Evolutionary conservation across 2,888 invertebrate species (phyloP).

Genomic region (Hermodice carunculata): DNA sequence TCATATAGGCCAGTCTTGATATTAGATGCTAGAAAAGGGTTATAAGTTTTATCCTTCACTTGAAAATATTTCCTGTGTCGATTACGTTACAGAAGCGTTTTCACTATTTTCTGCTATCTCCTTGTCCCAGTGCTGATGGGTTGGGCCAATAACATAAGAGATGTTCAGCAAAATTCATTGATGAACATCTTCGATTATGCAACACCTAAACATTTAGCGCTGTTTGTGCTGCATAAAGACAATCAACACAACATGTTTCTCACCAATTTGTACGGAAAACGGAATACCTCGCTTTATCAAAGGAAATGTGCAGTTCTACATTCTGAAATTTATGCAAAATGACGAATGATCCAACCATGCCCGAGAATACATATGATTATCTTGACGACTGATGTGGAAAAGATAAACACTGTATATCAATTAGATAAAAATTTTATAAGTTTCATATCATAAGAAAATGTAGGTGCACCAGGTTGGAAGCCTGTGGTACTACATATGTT

Average conservation of each 20-base stretch:
- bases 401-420: conserved; percentile 3
- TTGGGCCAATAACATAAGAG: conserved; percentile 23
- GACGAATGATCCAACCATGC: conserved; percentile 1
- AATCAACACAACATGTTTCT: conserved; percentile 91
- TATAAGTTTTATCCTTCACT: conserved; percentile 45
- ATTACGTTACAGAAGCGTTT: conserved; percentile 44
- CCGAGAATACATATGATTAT: conserved; percentile 5
- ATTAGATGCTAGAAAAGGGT: conserved; percentile 14
- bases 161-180: conserved; percentile 75
- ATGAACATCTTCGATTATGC: conserved; percentile 96
- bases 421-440: no score
- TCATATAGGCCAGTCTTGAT: conserved; percentile 3
- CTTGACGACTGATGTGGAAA: conserved; percentile 26
- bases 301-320: not conserved
- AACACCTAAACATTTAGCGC: conserved; percentile 87
- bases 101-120: conserved; percentile 1
- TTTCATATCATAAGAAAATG: no score
- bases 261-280: conserved; percentile 77
- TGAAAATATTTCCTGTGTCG: conserved; percentile 42
- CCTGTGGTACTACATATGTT: no score
- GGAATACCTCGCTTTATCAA: not conserved
- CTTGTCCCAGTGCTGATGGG: conserved; percentile 39
- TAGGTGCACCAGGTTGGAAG: no score
- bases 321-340: conserved; percentile 25
- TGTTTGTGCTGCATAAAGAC: conserved; percentile 87